Percentiles rank a stretch among this genome's conserved stretches.
Evolutionary conservation across 2,797 vertebrate species (phyloP).

Genomic region (Sebastiscus albofasciatus): DNA sequence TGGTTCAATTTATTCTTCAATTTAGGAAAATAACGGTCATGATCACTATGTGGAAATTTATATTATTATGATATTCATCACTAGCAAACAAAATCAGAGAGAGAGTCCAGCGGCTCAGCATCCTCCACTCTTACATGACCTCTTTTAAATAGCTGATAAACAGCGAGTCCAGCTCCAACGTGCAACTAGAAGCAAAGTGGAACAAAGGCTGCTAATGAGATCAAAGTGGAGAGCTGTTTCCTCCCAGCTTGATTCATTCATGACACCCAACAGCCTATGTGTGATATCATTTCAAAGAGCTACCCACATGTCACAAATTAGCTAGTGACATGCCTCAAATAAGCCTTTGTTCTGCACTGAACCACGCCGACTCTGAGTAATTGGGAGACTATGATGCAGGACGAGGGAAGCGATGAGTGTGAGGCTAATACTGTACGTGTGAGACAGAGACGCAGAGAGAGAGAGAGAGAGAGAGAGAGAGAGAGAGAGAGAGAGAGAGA

Average conservation of each 20-base stretch:
- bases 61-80: constrained; percentile 19
- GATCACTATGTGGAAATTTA: neutral
- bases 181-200: constrained; percentile 41
- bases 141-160: constrained; percentile 40
- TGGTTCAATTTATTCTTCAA: neutral
- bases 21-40: constrained; percentile 12
- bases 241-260: constrained; percentile 56
- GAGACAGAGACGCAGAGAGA: constrained; percentile 1
- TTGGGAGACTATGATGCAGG: constrained; percentile 71
- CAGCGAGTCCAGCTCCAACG: constrained; percentile 36
- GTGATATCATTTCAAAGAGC: constrained; percentile 78
- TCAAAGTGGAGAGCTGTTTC: constrained; percentile 71
- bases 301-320: constrained; percentile 77
- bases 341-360: constrained; percentile 76
- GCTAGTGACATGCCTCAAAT: constrained; percentile 76
- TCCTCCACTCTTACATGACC: constrained; percentile 29
- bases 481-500: constrained; percentile 8
- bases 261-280: constrained; percentile 60
- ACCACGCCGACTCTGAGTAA: constrained; percentile 69
- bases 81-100: constrained; percentile 3
- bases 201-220: constrained; percentile 67
- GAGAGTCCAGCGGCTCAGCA: constrained; percentile 3
- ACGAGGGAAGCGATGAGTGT: constrained; percentile 56
- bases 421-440: constrained; percentile 33
- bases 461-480: constrained; percentile 10